Base-by-base conservation (phyloP, 2,888 invertebrate genomes). In the Eupithecia inturbata region DNA sequence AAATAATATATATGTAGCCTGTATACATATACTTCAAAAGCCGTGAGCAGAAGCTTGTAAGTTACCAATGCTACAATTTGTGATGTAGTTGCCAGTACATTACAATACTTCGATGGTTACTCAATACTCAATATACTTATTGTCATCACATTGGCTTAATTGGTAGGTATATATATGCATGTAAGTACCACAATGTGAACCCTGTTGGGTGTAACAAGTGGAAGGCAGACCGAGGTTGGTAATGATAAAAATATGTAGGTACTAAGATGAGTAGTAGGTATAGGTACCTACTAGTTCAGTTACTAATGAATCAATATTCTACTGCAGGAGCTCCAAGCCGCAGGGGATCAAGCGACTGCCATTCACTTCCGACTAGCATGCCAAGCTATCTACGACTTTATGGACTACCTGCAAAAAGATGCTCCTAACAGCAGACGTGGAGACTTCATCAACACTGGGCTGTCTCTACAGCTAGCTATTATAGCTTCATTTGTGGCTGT, bases 341-440 rank as follows among this genome's bases (percentile, higher is more conserved):
- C 94, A 57, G 96, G 96, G 19, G 95, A 95, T 72, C 94, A 95
- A 49, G 94, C 95, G 10, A 94, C 95, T 3, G 95, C 95, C 0
- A 95, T 97, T 78, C 95, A 96, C 83, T 94, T 95, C 75, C 95
- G 97, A 16, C 89, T 98, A 3, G 92, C 95, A 0, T 98, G 98
- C 85, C 96, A 96, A 74, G 96, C 97, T 0, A 95, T 97, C 68
- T 96, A 96, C 81, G 98, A 98, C 90, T 97, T 97, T 87, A 97
- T 98, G 97, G 98, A 98, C 87, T 98, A 97, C 82, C 91, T 97
- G 75, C 96, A 97, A 76, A 96, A 96, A 69, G 96, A 96, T 80
- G 94, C 95, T 0, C 96, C 95, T 68, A 95, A 96, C 79, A 95
- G 95, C 80, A 93, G 96, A 33, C 95, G 96, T 49, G 96, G 96